These are phyloP conservation scores for Drosophila atroscutellata DNA, from an alignment of 2,888 invertebrate genomes.

Conservation along the genomic window DNA sequence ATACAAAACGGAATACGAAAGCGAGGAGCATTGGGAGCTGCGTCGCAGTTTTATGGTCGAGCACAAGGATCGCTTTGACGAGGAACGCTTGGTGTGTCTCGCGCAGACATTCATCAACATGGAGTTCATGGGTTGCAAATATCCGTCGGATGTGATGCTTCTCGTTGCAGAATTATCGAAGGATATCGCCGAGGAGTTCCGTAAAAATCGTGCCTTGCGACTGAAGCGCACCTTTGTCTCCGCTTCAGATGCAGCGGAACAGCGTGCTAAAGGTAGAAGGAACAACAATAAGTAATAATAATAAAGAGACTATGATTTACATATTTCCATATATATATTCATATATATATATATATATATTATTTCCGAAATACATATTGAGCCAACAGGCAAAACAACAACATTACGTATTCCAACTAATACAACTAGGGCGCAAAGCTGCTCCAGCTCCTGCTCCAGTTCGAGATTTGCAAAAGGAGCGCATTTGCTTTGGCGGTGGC, in stretches of 20 bases:
- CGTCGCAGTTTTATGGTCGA: constrained; percentile 91
- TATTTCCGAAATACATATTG: constrained; percentile 11
- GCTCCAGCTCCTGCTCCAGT: constrained; percentile 4
- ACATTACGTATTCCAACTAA: constrained; percentile 43
- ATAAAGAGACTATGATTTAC: constrained; percentile 48
- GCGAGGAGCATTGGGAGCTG: constrained; percentile 96
- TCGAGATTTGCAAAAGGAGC: constrained; percentile 26
- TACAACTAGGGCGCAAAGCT: constrained; percentile 56
- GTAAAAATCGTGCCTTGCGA: constrained; percentile 87
- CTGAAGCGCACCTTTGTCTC: constrained; percentile 91
- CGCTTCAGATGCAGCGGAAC: constrained; percentile 92
- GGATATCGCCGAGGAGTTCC: constrained; percentile 90
- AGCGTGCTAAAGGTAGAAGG: constrained; percentile 89
- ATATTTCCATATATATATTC: constrained; percentile 5
- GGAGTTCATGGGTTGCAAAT: constrained; percentile 87
- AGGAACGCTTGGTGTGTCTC: constrained; percentile 92
- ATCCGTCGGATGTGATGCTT: constrained; percentile 93
- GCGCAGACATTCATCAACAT: constrained; percentile 97
- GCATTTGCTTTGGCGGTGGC: constrained; percentile 57
- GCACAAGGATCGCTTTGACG: constrained; percentile 91
- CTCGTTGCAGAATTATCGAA: constrained; percentile 90
- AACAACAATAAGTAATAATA: constrained; percentile 57
- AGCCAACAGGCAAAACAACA: background rate
- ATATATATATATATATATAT: background rate
- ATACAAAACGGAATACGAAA: constrained; percentile 92